Conservation (phyloP, 1,140 invertebrate genomes). For the Ips typographus region DNA sequence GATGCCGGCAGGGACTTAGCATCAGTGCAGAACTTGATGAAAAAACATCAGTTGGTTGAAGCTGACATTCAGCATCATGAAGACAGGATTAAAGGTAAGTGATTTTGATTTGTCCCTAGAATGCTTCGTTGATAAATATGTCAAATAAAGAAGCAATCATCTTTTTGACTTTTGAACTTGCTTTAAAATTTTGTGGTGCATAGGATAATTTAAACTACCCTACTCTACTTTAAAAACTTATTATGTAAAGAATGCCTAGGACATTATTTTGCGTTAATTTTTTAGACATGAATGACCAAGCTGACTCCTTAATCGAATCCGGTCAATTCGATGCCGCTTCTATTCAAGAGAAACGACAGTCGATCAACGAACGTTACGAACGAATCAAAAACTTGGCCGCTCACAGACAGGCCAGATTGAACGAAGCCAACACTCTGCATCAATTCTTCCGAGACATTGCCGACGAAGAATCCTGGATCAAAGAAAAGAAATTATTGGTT, state of each 20-base stretch:
- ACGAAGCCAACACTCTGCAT: conserved; percentile 96
- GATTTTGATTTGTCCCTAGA: no score
- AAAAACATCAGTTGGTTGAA: conserved; percentile 98
- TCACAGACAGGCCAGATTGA: conserved; percentile 83
- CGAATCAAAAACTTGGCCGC: conserved; percentile 90
- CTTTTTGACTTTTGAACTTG: no score
- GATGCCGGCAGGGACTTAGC: conserved; percentile 98
- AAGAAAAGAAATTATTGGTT: conserved; percentile 97
- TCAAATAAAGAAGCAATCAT: no score
- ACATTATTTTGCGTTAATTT: conserved; percentile 7
- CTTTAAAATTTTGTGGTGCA: no score
- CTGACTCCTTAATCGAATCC: conserved; percentile 90
- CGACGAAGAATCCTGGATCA: conserved; percentile 99
- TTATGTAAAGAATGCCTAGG: background rate
- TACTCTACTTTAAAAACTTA: no score
- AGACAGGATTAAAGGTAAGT: conserved; percentile 86
- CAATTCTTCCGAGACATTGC: conserved; percentile 99
- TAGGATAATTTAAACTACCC: no score
- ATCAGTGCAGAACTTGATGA: conserved; percentile 98
- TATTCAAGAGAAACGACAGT: conserved; percentile 89
- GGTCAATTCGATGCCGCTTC: conserved; percentile 93
- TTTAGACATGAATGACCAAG: conserved; percentile 88
- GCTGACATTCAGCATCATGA: conserved; percentile 96
- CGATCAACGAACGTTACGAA: conserved; percentile 93
- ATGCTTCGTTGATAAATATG: no score